A percentile compares a stretch with the other conserved stretches of the same genome.
phyloP scores from a whole-genome alignment of 1,140 invertebrate genomes.

The Megalonaias nervosa region DNA sequence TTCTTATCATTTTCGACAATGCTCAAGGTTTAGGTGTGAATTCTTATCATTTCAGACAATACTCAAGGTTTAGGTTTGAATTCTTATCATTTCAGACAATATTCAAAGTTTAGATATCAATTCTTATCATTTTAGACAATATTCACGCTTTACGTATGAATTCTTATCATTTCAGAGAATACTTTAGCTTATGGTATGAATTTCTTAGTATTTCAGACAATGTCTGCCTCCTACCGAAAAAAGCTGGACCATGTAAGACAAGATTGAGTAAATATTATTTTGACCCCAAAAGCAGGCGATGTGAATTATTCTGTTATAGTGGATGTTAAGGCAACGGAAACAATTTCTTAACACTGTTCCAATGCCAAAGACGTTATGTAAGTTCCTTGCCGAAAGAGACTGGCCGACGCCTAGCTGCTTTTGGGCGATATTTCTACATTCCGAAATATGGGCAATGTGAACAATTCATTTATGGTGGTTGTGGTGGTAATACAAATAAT shows the following conservation, averaged over 20 bases:
- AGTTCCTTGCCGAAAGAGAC: conserved; percentile 48
- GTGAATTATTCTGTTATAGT: conserved; percentile 75
- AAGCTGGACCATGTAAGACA: conserved; percentile 45
- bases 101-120: too few relatives aligned
- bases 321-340: conserved; percentile 77
- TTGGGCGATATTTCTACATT: conserved; percentile 73
- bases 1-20: too few relatives aligned
- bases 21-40: too few relatives aligned
- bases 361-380: conserved; percentile 48
- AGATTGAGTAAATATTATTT: conserved; percentile 72
- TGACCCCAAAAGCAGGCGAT: conserved; percentile 67
- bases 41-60: too few relatives aligned
- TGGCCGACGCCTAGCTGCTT: conserved; percentile 56
- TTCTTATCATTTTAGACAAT: too few relatives aligned
- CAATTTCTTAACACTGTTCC: conserved; percentile 70
- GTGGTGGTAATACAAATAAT: conserved; percentile 75
- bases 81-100: too few relatives aligned
- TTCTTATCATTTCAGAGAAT: too few relatives aligned
- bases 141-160: too few relatives aligned
- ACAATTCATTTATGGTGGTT: conserved; percentile 75
- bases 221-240: conserved; percentile 42
- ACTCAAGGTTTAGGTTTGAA: too few relatives aligned
- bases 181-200: too few relatives aligned
- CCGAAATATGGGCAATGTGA: conserved; percentile 68
- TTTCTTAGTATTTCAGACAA: not conserved